Percentiles rank a stretch among this genome's conserved stretches.
Conservation (phyloP, 2,888 invertebrate genomes). For the Myathropa florea region DNA sequence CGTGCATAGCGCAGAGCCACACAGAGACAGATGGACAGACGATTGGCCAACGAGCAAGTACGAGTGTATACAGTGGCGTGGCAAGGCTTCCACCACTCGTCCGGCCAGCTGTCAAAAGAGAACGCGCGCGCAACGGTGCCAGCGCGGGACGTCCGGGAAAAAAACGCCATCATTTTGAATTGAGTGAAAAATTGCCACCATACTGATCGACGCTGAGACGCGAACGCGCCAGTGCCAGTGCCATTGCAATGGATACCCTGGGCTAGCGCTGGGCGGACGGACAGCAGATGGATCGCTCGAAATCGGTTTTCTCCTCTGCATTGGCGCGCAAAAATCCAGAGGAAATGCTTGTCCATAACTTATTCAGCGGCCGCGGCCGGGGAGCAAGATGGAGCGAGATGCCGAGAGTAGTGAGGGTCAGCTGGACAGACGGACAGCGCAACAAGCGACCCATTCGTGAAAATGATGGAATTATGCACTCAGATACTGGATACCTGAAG, state of each 20-base stretch:
- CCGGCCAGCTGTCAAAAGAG: slow-evolving; percentile 55
- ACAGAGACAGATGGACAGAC: slow-evolving; percentile 61
- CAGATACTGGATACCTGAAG: slow-evolving; percentile 69
- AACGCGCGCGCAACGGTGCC: not conserved
- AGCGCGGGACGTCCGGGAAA: slow-evolving; percentile 22
- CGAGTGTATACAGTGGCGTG: slow-evolving; percentile 67
- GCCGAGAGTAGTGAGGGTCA: slow-evolving; percentile 9
- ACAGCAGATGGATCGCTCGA: slow-evolving; percentile 68
- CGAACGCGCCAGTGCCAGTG: slow-evolving; percentile 22
- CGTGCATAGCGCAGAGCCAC: slow-evolving; percentile 9
- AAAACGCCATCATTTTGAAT: slow-evolving; percentile 69
- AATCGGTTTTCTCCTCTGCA: slow-evolving; percentile 60
- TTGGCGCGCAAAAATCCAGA: slow-evolving; percentile 20
- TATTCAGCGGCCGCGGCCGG: slow-evolving; percentile 13
- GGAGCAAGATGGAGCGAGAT: slow-evolving; percentile 14
- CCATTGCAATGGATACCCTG: slow-evolving; percentile 41
- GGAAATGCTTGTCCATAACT: slow-evolving; percentile 65
- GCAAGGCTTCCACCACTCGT: slow-evolving; percentile 57
- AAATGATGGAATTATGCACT: slow-evolving; percentile 71
- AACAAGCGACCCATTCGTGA: slow-evolving; percentile 55
- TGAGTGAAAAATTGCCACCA: slow-evolving; percentile 70
- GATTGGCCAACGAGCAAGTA: slow-evolving; percentile 58
- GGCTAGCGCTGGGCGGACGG: slow-evolving; percentile 47
- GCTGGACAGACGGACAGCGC: slow-evolving; percentile 44
- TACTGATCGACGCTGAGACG: slow-evolving; percentile 67